Evolutionary conservation across 1,140 invertebrate genomes (phyloP), one percentile per base, ranked within the genome.

Genomic region (Probaryconus sp.): DNA sequence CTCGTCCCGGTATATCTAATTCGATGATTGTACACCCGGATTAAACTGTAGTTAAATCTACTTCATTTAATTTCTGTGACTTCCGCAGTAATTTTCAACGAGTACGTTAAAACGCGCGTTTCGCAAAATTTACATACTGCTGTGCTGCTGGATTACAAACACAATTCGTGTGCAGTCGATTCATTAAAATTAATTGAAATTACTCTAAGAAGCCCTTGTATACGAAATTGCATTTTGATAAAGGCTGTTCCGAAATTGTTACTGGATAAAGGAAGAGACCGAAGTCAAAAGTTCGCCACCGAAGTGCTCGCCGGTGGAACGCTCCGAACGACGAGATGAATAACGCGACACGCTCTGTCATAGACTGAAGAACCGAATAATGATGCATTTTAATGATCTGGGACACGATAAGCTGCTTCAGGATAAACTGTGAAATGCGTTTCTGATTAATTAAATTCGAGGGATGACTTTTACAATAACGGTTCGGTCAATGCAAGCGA

Each of bases 141-240:
- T 20, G 7, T 13, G 17, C 21, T 7, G 3, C 10, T 2, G 35
- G 33, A 50, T 63, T 48, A 47, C 48, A 51, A 51, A 63, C 21
- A 60, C 53, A 56, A 72, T 60, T 65, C 53, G 37, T 47, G 40
- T 64, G 56, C 69, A 45, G 53, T 60, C 56, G 69, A 72, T 72
- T 72, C 69, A 72, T 72, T 72, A 72, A 72, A 72, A 72, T 64
- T 72, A 72, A 72, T 72, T 72, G 60, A 72, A 72, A 60, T 60
- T 45, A 7, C 60, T 72, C 31, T 58, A 53, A 65, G 69, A 60
- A 72, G 53, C 7, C 20, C 14, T 50, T 28, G 43, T 24, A 35
- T 40, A 64, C 58, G 45, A 65, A 72, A 72, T 67, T 61, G 55
- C 61, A 45, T 51, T 73, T 67, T 65, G 61, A 67, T 73, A 67